Percentiles rank a stretch among this genome's conserved stretches.
Conservation (phyloP, 2,888 invertebrate species). For the Hemaris fuciformis region DNA sequence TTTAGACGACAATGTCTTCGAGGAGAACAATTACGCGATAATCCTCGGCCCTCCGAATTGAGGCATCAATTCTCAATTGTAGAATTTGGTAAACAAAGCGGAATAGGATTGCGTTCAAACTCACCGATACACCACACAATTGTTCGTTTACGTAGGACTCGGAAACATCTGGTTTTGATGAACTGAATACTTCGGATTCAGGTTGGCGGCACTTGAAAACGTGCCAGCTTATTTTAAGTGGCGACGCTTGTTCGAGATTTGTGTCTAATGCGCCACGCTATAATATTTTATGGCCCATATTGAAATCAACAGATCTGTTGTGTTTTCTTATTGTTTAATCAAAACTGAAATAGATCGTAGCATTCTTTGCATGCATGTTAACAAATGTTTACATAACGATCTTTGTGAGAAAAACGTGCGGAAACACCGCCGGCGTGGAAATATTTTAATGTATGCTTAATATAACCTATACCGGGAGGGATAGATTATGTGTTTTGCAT, state of each 20-base stretch:
- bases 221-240: conserved; percentile 81
- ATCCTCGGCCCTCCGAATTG: conserved; percentile 15
- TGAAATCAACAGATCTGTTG: conserved; percentile 44
- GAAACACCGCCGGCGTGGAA: neutral
- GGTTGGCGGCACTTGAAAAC: conserved; percentile 76
- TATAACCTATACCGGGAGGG: neutral
- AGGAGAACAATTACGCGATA: conserved; percentile 7
- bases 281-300: conserved; percentile 58
- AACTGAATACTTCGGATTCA: conserved; percentile 77
- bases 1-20: conserved; percentile 10
- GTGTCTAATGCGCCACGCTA: conserved; percentile 59
- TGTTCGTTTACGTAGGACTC: conserved; percentile 67
- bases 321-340: conserved; percentile 20
- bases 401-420: neutral
- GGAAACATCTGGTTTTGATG: conserved; percentile 78
- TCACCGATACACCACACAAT: conserved; percentile 41
- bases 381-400: neutral
- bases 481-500: conserved; percentile 15
- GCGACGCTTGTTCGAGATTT: conserved; percentile 74
- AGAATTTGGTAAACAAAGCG: conserved; percentile 31
- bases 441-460: neutral
- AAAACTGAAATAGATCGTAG: conserved; percentile 15
- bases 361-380: conserved; percentile 6
- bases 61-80: conserved; percentile 21
- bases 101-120: conserved; percentile 37